phyloP scores from a whole-genome alignment of 2,113 vertebrate genomes.

The Nesogale talazaci region DNA sequence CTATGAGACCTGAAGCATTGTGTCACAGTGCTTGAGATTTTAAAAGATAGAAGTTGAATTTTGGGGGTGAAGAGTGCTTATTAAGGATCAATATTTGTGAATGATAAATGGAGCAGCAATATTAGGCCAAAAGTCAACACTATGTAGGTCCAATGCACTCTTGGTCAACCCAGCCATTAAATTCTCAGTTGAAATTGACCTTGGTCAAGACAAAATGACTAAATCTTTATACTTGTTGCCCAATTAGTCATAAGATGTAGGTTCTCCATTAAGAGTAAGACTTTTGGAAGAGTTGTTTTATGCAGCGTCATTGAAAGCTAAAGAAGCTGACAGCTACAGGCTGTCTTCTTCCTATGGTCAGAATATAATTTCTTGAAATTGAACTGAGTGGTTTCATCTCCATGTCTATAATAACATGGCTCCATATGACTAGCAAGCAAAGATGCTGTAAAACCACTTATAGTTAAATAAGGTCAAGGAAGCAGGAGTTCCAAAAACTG shows the following conservation, averaged over 20 bases:
- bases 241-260: background rate
- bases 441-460: background rate
- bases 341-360: background rate
- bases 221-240: background rate
- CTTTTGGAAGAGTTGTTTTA: background rate
- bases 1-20: background rate
- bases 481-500: background rate
- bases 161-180: background rate
- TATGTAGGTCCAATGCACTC: background rate
- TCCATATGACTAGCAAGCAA: background rate
- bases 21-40: background rate
- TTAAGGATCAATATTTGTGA: background rate
- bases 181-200: background rate
- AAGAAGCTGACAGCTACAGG: background rate
- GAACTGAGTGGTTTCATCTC: background rate
- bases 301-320: background rate
- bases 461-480: too few relatives aligned
- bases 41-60: background rate
- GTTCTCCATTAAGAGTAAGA: background rate
- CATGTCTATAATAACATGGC: background rate
- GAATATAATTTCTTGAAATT: background rate
- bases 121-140: background rate
- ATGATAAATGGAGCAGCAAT: background rate
- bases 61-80: background rate
- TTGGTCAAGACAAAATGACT: background rate